A percentile compares a stretch with the other conserved stretches of the same genome.
phyloP scores from a whole-genome alignment of 2,797 vertebrate genomes.

The Miichthys miiuy region DNA sequence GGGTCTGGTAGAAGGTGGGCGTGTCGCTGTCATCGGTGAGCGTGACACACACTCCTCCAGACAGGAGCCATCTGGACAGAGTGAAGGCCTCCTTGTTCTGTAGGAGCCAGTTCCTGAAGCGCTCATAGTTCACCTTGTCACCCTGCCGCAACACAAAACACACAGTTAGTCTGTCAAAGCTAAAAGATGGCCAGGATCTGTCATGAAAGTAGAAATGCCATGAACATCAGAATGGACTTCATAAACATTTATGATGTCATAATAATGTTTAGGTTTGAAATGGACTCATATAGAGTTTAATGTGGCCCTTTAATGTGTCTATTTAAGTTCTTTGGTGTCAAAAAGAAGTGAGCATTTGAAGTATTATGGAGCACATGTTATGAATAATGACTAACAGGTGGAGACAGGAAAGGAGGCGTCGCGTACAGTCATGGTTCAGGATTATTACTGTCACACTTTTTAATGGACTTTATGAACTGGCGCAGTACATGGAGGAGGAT shows the following conservation, averaged over 20 bases:
- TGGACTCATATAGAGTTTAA: not conserved
- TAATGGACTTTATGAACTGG: too few species aligned
- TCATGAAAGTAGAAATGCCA: not conserved
- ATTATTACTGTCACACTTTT: too few species aligned
- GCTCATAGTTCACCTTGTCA: constrained; percentile 98
- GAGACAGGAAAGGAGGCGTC: too few species aligned
- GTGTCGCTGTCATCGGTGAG: constrained; percentile 99
- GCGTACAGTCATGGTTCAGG: too few species aligned
- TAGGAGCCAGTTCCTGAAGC: constrained; percentile 95
- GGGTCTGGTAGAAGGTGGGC: constrained; percentile 98
- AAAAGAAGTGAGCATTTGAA: too few species aligned
- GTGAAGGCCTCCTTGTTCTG: constrained; percentile 98
- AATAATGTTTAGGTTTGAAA: not conserved
- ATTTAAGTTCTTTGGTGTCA: too few species aligned
- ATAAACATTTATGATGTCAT: not conserved
- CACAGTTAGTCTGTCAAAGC: not conserved
- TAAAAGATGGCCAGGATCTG: not conserved
- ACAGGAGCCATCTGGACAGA: constrained; percentile 97
- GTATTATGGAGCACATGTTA: too few species aligned
- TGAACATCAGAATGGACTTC: not conserved
- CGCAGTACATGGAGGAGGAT: too few species aligned
- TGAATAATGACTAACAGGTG: too few species aligned
- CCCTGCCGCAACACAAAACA: constrained; percentile 83
- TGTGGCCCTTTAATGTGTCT: too few species aligned
- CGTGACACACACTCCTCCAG: constrained; percentile 95